Evolutionary conservation across 2,888 invertebrate genomes (phyloP).

Genomic region (Teleiodes luculella): DNA sequence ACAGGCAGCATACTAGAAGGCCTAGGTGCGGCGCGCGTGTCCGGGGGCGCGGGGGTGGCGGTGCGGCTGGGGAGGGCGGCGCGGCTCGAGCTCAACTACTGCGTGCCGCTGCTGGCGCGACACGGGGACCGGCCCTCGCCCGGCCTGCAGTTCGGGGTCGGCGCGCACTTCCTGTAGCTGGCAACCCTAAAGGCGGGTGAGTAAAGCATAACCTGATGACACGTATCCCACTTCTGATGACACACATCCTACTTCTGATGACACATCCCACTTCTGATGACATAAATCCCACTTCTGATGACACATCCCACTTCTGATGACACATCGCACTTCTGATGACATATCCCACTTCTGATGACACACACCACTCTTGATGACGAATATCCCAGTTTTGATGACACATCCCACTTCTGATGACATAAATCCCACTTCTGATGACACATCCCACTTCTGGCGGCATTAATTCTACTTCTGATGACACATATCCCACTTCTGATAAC

Average conservation of each 20-base stretch:
- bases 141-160: conserved; percentile 91
- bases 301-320: neutral
- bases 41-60: conserved; percentile 91
- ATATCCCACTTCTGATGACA: too few species aligned
- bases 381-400: neutral
- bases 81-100: conserved; percentile 97
- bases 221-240: too few species aligned
- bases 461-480: neutral
- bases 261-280: too few species aligned
- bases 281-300: neutral
- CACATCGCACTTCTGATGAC: too few species aligned
- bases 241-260: too few species aligned
- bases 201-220: too few species aligned
- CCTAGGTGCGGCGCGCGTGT: conserved; percentile 80
- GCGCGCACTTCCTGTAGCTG: conserved; percentile 84
- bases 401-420: too few species aligned
- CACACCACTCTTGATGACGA: neutral
- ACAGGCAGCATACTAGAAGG: conserved; percentile 38
- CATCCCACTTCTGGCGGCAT: too few species aligned
- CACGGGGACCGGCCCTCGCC: conserved; percentile 81
- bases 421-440: too few species aligned
- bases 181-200: neutral
- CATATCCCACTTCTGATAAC: too few species aligned
- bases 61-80: conserved; percentile 89
- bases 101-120: conserved; percentile 84